Evolutionary conservation across 2,113 vertebrate species (phyloP).

Genomic region (Corynorhinus townsendii): DNA sequence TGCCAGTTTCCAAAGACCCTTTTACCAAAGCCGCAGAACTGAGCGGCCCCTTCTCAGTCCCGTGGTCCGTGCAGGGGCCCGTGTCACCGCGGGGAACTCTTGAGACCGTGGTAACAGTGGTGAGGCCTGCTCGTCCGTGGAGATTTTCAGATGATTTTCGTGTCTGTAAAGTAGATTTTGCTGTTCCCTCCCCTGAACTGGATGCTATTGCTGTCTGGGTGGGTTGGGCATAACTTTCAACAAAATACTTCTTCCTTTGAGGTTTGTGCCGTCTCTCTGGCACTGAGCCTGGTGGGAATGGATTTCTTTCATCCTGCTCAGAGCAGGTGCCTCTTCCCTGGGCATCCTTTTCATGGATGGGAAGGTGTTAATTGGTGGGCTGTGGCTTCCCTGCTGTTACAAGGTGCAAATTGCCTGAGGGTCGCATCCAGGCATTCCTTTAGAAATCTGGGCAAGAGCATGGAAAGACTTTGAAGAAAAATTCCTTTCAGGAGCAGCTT

Average conservation of each 20-base stretch:
- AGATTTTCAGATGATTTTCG: background rate
- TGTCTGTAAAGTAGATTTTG: background rate
- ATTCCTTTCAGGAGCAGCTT: background rate
- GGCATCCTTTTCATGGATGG: background rate
- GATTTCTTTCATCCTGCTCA: background rate
- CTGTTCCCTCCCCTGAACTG: background rate
- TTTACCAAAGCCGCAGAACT: background rate
- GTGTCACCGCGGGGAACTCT: accelerated
- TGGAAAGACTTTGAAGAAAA: constrained; percentile 47
- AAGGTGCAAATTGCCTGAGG: constrained; percentile 54
- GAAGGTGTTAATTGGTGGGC: constrained; percentile 64
- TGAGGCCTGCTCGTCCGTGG: background rate
- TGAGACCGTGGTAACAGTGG: accelerated
- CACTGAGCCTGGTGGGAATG: background rate
- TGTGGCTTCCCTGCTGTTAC: constrained; percentile 19
- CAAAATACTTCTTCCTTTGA: background rate
- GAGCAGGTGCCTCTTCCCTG: background rate
- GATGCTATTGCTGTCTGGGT: accelerated
- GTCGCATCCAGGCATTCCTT: background rate
- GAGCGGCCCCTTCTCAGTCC: accelerated
- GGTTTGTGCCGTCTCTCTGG: background rate
- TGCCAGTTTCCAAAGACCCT: background rate
- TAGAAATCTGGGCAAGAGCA: background rate
- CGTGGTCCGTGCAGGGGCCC: accelerated
- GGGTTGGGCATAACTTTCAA: accelerated